Evolutionary conservation across 2,113 vertebrate species (phyloP), one percentile per base, ranked within the genome.

Genomic region (Macrotis lagotis): DNA sequence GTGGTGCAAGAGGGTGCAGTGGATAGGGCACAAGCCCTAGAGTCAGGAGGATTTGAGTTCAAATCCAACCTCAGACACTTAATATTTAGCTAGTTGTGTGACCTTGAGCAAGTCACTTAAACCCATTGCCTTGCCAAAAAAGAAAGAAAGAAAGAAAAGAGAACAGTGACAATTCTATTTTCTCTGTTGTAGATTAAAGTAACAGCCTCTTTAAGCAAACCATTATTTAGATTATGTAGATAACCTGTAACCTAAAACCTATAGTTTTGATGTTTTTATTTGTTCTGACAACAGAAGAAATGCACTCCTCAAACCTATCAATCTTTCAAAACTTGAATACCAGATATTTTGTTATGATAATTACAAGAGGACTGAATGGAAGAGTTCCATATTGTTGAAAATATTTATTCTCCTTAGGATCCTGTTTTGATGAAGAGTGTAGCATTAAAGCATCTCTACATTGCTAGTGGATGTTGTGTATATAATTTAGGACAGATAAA

Each of bases 401-500:
- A 94, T 95, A 95, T 93, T 91, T 74, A 90, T 59, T 90, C 66
- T 51, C 97, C 95, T 97, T 95, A 10, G 91, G 96, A 96, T 96
- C 92, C 94, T 96, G 97, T 97, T 98, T 97, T 89, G 92, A 93
- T 94, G 92, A 96, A 96, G 95, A 96, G 47, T 83, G 91, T 90
- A 93, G 96, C 93, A 97, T 50, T 96, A 97, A 94, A 90, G 92
- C 89, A 93, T 96, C 89, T 96, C 92, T 51, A 91, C 90, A 93
- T 93, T 97, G 83, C 91, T 95, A 7, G 93, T 91, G 97, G 92
- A 48, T 97, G 90, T 93, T 0, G 10, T 91, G 91, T 88, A 91
- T 95, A 66, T 96, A 97, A 97, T 96, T 92, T 53, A 83, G 91
- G 91, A 94, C 91, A 95, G 96, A 97, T 96, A 97, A 97, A 98